A percentile compares a stretch with the other conserved stretches of the same genome.
Conservation (phyloP, 1,140 invertebrate genomes). For the Idris sp. region DNA sequence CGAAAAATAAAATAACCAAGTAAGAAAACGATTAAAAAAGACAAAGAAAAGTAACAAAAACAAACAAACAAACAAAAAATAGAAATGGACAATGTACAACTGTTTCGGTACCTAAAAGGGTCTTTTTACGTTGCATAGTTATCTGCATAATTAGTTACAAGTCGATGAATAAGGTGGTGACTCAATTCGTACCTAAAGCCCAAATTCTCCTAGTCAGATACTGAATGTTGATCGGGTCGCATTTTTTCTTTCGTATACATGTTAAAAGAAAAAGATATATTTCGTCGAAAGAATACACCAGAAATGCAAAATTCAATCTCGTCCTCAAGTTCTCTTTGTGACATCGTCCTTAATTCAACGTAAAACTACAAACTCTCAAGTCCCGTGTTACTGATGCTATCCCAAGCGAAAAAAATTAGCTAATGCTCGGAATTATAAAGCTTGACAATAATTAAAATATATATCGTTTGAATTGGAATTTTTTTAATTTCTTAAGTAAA, state of each 20-base stretch:
- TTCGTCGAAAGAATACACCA: slow-evolving; percentile 50
- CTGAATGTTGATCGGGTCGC: slow-evolving; percentile 56
- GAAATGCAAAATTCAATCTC: slow-evolving; percentile 48
- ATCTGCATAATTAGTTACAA: slow-evolving; percentile 74
- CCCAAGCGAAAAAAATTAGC: no score
- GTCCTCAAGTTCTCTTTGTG: slow-evolving; percentile 43
- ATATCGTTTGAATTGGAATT: no score
- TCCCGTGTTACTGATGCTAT: no score
- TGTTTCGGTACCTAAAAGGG: slow-evolving; percentile 66
- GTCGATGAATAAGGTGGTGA: slow-evolving; percentile 64
- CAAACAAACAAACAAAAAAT: no score
- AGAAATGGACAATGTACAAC: slow-evolving; percentile 46
- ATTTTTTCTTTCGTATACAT: slow-evolving; percentile 52
- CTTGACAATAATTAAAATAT: no score
- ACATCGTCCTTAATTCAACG: no score
- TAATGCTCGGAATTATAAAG: no score
- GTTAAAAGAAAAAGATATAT: slow-evolving; percentile 51
- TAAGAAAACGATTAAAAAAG: no score
- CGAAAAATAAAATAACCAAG: no score
- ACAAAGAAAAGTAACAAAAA: slow-evolving; percentile 24
- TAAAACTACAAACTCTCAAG: no score
- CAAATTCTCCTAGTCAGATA: slow-evolving; percentile 57
- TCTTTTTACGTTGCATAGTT: slow-evolving; percentile 64
- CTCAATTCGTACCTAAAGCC: slow-evolving; percentile 65
- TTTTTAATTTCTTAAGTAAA: no score